phyloP scores from a whole-genome alignment of 1,140 invertebrate species.

The Polypedilum pembai region DNA sequence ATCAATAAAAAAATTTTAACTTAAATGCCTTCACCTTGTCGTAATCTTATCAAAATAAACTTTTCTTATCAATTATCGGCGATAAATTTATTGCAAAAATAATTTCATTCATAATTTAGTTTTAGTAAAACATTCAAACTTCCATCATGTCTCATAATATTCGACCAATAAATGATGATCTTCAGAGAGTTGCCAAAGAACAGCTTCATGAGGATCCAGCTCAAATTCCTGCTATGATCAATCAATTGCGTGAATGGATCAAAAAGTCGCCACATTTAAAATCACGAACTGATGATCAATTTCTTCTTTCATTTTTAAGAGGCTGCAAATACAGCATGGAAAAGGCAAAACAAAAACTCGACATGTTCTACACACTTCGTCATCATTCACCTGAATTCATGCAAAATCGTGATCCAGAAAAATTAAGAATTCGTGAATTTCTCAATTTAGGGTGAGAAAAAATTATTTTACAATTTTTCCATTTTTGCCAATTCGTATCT shows the following conservation, averaged over 20 bases:
- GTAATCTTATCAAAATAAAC: neutral
- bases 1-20: neutral
- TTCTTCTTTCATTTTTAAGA: constrained; percentile 49
- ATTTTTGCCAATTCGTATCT: too few relatives aligned
- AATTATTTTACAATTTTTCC: too few relatives aligned
- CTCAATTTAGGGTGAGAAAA: neutral
- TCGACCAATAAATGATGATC: neutral
- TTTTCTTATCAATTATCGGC: neutral
- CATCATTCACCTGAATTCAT: constrained; percentile 47
- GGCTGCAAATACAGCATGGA: constrained; percentile 56
- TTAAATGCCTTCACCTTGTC: neutral
- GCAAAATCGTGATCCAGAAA: constrained; percentile 13
- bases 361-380: constrained; percentile 51
- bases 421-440: neutral
- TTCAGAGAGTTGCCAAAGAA: constrained; percentile 11
- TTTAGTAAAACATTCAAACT: neutral
- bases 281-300: constrained; percentile 46
- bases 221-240: neutral
- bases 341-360: constrained; percentile 51
- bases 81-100: neutral
- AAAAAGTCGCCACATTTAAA: neutral
- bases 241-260: neutral
- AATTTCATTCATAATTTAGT: neutral
- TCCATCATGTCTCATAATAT: neutral
- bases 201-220: constrained; percentile 3